These are phyloP conservation scores for Leontopithecus rosalia DNA, from an alignment of 2,797 vertebrate genomes.

Conservation along the genomic window DNA sequence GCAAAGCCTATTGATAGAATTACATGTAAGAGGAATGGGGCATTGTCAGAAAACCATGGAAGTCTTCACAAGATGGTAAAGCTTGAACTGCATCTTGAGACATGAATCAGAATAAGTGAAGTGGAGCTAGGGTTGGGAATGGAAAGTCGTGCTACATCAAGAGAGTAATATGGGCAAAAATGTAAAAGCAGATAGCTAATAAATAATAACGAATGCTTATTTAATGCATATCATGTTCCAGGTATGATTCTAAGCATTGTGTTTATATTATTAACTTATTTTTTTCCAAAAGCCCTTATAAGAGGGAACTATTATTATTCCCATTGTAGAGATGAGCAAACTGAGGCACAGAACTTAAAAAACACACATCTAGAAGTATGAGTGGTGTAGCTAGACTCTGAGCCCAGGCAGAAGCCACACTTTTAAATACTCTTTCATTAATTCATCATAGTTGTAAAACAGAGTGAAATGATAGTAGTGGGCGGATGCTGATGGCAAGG, in stretches of 20 bases:
- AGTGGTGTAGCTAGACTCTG: background rate
- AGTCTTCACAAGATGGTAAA: background rate
- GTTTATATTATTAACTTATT: slow-evolving; percentile 5
- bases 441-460: background rate
- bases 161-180: background rate
- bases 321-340: background rate
- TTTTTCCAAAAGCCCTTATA: background rate
- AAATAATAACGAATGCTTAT: background rate
- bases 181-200: background rate
- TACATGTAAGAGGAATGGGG: background rate
- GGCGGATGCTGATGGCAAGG: too few relatives aligned
- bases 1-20: background rate
- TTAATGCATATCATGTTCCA: background rate
- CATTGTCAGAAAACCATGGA: background rate
- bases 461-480: background rate
- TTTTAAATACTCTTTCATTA: background rate
- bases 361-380: background rate
- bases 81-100: background rate
- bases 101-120: background rate
- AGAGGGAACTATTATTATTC: background rate
- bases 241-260: background rate
- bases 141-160: background rate
- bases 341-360: background rate
- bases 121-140: background rate
- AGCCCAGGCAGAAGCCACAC: background rate